Base-by-base conservation (phyloP, 2,888 invertebrate species). In the Dryobotodes eremita region DNA sequence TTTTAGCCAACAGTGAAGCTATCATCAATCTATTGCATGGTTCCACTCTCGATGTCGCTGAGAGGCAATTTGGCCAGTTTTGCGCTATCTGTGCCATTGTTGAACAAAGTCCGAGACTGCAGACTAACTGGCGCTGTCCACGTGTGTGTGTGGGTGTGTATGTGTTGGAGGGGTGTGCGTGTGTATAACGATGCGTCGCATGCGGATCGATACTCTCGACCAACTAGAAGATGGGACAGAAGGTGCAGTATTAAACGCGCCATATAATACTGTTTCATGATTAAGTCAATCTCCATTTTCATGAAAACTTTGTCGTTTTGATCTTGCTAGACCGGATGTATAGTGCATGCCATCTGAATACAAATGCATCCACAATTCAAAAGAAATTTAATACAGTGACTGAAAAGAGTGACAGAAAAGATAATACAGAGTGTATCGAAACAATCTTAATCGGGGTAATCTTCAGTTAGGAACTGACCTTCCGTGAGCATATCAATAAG, bases 141-240 rank as follows among this genome's bases (percentile, higher is more conserved):
- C 17, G 50, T 53, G n/a, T 10, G 79, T 15, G 61, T 65, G 57
- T 73, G 73, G 4, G 7, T 31, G 74, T 31, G 69, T 50, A 17
- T 53, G 53, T 57, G 79, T 57, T 20, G 5, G 8, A 46, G 13
- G 46, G 36, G 59, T 62, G 31, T 50, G 65, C 20, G 75, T 68
- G 46, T 64, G 77, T 73, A 76, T 36, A 31, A 15, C 72, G 66
- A 71, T 69, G 78, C 87, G 80, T 55, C 80, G 87, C 85, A 36
- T 31, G 62, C 72, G 55, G 80, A 42, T 84, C 84, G 85, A 84
- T 84, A 85, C 69, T 10, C n/a, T 17, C 23, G 48, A 31, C 11
- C 42, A 1, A 6, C 42, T 57, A 6, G 23, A 13, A 31, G 46
- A 10, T 15, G 6, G 7, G 11, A 23, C 53, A 79, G 73, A 71